These are phyloP conservation scores for Eonycteris spelaea DNA, from an alignment of 2,113 vertebrate species.

Conservation along the genomic window DNA sequence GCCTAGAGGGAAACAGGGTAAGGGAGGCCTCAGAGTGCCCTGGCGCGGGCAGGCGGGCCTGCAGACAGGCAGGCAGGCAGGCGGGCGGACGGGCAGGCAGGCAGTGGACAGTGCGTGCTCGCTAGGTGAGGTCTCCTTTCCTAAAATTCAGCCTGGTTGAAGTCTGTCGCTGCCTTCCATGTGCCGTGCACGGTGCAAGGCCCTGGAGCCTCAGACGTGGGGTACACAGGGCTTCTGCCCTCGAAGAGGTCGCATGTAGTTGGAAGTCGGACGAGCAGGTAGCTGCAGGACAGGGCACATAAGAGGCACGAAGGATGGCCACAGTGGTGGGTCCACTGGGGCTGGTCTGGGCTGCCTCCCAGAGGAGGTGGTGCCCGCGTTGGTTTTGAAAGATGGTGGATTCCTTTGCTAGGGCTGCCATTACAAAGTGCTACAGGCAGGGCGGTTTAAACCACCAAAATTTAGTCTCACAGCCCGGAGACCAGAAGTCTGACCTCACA, in stretches of 20 bases:
- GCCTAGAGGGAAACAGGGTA: neutral
- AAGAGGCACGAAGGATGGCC: neutral
- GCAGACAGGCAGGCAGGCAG: neutral
- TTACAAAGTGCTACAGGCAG: neutral
- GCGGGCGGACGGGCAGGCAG: no score
- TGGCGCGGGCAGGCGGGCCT: neutral
- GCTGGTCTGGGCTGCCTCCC: neutral
- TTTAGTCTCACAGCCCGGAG: neutral
- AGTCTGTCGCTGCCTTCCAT: rapidly evolving
- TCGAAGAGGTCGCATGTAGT: rapidly evolving
- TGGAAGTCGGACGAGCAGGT: neutral
- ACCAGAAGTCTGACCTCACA: neutral
- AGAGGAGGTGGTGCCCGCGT: neutral
- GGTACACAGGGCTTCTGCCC: neutral
- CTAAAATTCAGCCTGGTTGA: neutral
- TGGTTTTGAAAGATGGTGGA: neutral
- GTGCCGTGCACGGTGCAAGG: rapidly evolving
- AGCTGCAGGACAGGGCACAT: neutral
- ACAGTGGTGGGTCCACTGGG: neutral
- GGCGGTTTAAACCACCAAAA: neutral
- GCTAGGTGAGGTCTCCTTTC: neutral
- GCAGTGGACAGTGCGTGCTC: neutral
- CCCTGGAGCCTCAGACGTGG: neutral
- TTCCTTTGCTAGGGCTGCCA: neutral
- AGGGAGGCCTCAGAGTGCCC: neutral